Conservation (phyloP, 2,113 vertebrate species). For the Brienomyrus brachyistius region DNA sequence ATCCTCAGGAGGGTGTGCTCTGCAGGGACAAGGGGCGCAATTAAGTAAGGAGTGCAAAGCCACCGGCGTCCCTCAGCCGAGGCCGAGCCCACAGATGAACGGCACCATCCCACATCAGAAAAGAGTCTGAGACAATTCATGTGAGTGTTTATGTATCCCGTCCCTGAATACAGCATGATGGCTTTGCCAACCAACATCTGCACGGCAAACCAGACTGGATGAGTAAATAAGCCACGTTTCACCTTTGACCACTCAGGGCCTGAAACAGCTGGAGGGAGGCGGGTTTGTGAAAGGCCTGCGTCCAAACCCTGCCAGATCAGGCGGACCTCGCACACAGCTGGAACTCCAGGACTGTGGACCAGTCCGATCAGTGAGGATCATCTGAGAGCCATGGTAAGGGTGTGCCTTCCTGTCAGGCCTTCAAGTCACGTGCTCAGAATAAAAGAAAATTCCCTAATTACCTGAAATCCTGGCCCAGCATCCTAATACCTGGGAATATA, state of each 20-base stretch:
- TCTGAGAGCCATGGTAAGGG: not conserved
- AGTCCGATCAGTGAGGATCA: too few species aligned
- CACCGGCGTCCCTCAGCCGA: conserved; percentile 11
- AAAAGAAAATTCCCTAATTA: not conserved
- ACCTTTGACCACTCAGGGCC: conserved; percentile 50
- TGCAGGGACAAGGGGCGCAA: conserved; percentile 16
- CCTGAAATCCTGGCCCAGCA: not conserved
- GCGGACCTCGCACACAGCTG: not conserved
- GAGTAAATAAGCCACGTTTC: conserved; percentile 73
- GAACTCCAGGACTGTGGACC: too few species aligned
- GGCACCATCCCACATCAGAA: conserved; percentile 47
- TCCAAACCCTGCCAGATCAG: not conserved
- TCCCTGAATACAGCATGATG: conserved; percentile 58
- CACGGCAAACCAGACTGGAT: conserved; percentile 72
- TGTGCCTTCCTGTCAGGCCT: not conserved
- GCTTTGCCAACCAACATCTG: conserved; percentile 67
- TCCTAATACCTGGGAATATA: not conserved
- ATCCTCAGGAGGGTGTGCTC: conserved; percentile 32
- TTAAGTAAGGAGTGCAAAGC: not conserved
- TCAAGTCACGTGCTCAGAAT: not conserved
- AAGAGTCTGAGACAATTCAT: conserved; percentile 44
- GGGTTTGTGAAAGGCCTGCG: conserved; percentile 53
- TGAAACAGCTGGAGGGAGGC: conserved; percentile 45
- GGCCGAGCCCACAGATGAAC: conserved; percentile 64
- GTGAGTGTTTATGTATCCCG: conserved; percentile 29